Evolutionary conservation across 2,888 invertebrate species (phyloP).

Genomic region (Microdon myrmicae): DNA sequence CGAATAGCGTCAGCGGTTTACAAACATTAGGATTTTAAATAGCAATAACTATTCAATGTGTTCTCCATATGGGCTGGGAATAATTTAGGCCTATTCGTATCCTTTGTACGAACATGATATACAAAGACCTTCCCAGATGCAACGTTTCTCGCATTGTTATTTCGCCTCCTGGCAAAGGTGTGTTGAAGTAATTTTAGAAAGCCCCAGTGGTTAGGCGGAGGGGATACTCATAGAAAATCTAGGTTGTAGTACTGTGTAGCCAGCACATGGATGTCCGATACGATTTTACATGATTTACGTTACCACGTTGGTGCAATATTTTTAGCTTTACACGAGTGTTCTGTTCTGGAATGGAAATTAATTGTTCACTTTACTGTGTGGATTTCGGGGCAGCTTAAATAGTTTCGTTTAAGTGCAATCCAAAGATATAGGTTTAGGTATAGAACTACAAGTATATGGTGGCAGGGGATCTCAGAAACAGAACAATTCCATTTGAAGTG

Average conservation of each 20-base stretch:
- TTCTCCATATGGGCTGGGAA: conserved; percentile 41
- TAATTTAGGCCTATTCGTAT: conserved; percentile 30
- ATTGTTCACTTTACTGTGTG: conserved; percentile 20
- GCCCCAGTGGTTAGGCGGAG: conserved; percentile 3
- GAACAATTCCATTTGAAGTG: too few species aligned
- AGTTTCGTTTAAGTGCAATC: too few species aligned
- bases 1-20: conserved; percentile 15
- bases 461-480: too few species aligned
- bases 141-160: conserved; percentile 22
- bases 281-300: conserved; percentile 27
- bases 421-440: too few species aligned
- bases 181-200: conserved; percentile 18
- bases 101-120: too few species aligned
- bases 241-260: too few species aligned
- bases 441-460: too few species aligned
- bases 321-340: conserved; percentile 14
- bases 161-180: not conserved
- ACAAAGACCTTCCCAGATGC: conserved; percentile 8
- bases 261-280: conserved; percentile 23
- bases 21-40: conserved; percentile 46
- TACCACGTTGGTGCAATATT: conserved; percentile 26
- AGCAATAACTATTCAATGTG: conserved; percentile 52
- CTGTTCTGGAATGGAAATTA: conserved; percentile 37
- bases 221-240: not conserved
- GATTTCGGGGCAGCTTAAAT: conserved; percentile 22